Percentiles rank a stretch among this genome's conserved stretches.
Conservation (phyloP, 1,140 invertebrate genomes). For the Ips typographus region DNA sequence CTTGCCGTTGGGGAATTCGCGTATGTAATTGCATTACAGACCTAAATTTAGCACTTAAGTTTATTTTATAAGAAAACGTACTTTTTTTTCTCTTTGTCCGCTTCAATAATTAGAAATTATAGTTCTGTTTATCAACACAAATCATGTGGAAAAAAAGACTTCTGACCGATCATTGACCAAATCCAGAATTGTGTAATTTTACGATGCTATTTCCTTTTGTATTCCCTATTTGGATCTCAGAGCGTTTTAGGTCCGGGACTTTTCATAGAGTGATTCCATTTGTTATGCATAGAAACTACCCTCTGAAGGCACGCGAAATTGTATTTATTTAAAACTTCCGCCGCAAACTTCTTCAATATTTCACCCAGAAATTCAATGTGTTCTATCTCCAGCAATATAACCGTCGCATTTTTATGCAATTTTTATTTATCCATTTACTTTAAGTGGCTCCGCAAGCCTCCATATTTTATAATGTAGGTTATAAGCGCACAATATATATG, state of each 20-base stretch:
- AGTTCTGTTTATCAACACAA: too few species aligned
- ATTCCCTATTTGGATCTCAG: not conserved
- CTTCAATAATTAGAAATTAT: too few species aligned
- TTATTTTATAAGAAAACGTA: too few species aligned
- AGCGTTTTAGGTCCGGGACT: not conserved
- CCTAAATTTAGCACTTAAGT: too few species aligned
- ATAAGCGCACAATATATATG: conserved; percentile 32
- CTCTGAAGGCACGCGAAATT: conserved; percentile 9
- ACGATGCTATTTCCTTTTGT: too few species aligned
- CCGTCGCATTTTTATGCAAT: conserved; percentile 32
- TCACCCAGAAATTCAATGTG: conserved; percentile 23
- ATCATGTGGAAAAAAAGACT: too few species aligned
- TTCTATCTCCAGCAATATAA: conserved; percentile 17
- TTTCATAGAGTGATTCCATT: not conserved
- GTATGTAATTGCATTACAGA: too few species aligned
- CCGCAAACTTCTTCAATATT: conserved; percentile 22
- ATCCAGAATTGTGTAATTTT: too few species aligned
- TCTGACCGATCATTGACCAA: too few species aligned
- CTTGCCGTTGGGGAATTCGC: not conserved
- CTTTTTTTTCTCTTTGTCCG: too few species aligned
- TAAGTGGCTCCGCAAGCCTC: conserved; percentile 29
- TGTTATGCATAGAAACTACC: conserved; percentile 4
- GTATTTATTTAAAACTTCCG: conserved; percentile 15
- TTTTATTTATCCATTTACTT: conserved; percentile 33
- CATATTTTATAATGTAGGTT: conserved; percentile 33